Evolutionary conservation across 2,888 invertebrate species (phyloP).

Genomic region (Halictus quadricinctus): DNA sequence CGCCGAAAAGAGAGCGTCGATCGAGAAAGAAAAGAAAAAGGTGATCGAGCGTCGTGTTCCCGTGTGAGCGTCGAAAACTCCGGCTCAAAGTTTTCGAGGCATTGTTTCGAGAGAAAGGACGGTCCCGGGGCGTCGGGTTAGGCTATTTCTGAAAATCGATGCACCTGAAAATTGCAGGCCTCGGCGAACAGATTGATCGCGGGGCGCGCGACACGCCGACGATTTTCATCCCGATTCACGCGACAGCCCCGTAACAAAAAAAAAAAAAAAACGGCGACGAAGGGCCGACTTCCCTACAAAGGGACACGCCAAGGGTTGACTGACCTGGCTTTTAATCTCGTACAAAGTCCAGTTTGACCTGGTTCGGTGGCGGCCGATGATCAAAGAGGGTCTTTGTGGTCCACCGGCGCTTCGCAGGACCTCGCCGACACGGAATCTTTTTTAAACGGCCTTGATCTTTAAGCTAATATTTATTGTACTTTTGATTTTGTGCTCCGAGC

Average conservation of each 20-base stretch:
- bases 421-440: not conserved
- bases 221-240: constrained; percentile 11
- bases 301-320: constrained; percentile 39
- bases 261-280: constrained; percentile 7
- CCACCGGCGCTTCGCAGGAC: not conserved
- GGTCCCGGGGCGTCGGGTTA: not conserved
- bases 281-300: constrained; percentile 3
- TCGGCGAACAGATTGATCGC: constrained; percentile 35
- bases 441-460: not conserved
- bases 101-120: constrained; percentile 15
- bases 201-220: constrained; percentile 18
- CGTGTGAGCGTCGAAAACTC: not conserved
- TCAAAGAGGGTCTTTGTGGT: not conserved
- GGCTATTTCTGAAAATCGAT: constrained; percentile 37
- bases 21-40: not conserved
- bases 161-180: constrained; percentile 49
- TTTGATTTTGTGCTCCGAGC: not conserved
- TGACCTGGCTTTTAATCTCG: constrained; percentile 48
- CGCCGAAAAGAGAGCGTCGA: not conserved
- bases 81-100: constrained; percentile 10
- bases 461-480: not conserved
- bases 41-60: not conserved
- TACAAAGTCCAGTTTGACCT: constrained; percentile 25
- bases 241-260: constrained; percentile 17
- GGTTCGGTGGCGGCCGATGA: not conserved